Evolutionary conservation across 2,888 invertebrate genomes (phyloP).

Genomic region (Hipparchia sbordonii): DNA sequence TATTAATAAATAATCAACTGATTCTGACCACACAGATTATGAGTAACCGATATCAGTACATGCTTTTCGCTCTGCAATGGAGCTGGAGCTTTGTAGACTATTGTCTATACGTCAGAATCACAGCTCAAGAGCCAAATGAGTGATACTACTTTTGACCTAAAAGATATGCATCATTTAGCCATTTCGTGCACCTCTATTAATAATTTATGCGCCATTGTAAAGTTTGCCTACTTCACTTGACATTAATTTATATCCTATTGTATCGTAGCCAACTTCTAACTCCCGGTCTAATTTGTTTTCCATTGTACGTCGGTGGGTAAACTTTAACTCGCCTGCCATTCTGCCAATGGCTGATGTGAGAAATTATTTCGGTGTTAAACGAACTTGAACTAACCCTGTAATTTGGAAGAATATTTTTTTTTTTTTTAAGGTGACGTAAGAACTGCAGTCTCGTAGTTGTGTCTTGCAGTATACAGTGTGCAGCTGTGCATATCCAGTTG

Average conservation of each 20-base stretch:
- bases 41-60: background rate
- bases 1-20: too few relatives aligned
- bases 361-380: slow-evolving; percentile 32
- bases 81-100: background rate
- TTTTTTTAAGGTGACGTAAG: too few relatives aligned
- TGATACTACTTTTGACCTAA: background rate
- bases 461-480: too few relatives aligned
- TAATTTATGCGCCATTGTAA: slow-evolving; percentile 42
- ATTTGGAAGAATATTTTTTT: too few relatives aligned
- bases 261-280: slow-evolving; percentile 47
- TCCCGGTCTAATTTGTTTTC: slow-evolving; percentile 47
- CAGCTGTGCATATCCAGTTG: too few relatives aligned
- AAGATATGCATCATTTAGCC: slow-evolving; percentile 2
- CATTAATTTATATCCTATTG: slow-evolving; percentile 47
- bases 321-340: slow-evolving; percentile 43
- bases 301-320: slow-evolving; percentile 44
- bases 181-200: slow-evolving; percentile 23
- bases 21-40: too few relatives aligned
- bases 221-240: slow-evolving; percentile 40
- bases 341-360: slow-evolving; percentile 39
- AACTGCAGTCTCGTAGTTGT: too few relatives aligned
- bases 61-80: background rate
- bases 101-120: too few relatives aligned
- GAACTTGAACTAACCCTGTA: slow-evolving; percentile 1
- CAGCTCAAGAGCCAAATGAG: background rate